Evolutionary conservation across 1,140 invertebrate species (phyloP).

Genomic region (Lepidurus couesii): DNA sequence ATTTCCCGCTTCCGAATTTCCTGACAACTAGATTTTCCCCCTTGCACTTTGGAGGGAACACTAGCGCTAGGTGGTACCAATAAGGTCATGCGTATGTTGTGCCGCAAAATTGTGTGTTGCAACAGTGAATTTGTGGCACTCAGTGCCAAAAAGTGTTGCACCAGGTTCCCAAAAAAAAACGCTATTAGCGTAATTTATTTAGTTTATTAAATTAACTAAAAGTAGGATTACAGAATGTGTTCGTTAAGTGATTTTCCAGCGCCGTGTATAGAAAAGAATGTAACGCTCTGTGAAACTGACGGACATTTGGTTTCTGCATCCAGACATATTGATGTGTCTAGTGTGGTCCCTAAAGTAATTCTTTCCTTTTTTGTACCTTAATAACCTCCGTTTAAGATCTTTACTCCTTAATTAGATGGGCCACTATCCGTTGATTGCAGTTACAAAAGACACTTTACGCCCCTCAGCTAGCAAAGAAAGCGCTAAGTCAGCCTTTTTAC

Average conservation of each 20-base stretch:
- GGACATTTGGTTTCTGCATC: background rate
- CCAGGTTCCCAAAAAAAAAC: too few species aligned
- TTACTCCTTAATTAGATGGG: background rate
- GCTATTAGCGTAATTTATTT: too few species aligned
- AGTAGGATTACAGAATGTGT: background rate
- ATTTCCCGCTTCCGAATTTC: too few species aligned
- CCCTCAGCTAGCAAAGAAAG: background rate
- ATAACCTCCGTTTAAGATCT: background rate
- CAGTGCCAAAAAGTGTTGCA: too few species aligned
- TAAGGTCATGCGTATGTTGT: too few species aligned
- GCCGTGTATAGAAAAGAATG: background rate
- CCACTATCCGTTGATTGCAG: background rate
- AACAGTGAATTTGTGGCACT: too few species aligned
- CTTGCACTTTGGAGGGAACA: too few species aligned
- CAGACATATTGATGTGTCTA: background rate
- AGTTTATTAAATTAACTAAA: too few species aligned
- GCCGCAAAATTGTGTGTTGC: too few species aligned
- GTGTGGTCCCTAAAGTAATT: background rate
- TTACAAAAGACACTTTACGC: background rate
- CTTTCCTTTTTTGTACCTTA: background rate
- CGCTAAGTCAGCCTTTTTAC: background rate
- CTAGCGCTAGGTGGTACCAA: too few species aligned
- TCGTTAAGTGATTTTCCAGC: background rate
- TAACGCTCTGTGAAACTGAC: background rate
- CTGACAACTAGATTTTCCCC: too few species aligned